Conservation (phyloP, 2,113 vertebrate species). For the Sinocyclocheilus anophthalmus region DNA sequence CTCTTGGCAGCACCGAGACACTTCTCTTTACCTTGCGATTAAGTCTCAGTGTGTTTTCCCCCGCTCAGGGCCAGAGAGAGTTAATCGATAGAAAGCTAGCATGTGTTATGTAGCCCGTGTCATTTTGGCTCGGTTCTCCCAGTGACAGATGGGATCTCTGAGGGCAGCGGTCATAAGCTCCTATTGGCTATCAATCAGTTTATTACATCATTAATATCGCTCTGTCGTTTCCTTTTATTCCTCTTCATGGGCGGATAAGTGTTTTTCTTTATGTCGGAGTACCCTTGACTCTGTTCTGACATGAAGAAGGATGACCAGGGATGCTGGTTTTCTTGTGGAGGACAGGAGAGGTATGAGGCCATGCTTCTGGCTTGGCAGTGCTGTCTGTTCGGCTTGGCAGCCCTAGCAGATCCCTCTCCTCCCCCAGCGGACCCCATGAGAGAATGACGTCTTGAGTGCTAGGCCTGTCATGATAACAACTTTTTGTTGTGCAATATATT, state of each 20-base stretch:
- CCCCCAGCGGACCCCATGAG: constrained; percentile 38
- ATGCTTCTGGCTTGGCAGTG: constrained; percentile 20
- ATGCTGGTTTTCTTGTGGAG: constrained; percentile 36
- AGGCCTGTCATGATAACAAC: too few species aligned
- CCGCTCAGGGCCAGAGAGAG: constrained; percentile 48
- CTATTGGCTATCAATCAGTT: constrained; percentile 62
- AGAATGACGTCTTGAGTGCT: constrained; percentile 44
- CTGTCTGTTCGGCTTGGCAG: constrained; percentile 39
- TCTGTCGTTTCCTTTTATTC: constrained; percentile 39
- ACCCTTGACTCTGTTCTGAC: constrained; percentile 19
- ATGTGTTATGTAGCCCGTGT: constrained; percentile 62
- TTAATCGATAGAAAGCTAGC: constrained; percentile 59
- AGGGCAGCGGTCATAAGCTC: constrained; percentile 69
- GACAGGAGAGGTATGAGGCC: constrained; percentile 35
- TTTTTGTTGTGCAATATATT: too few species aligned
- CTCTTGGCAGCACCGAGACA: constrained; percentile 37
- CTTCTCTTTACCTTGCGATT: constrained; percentile 41
- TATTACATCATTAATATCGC: constrained; percentile 52
- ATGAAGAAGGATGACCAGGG: constrained; percentile 40
- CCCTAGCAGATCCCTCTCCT: constrained; percentile 31
- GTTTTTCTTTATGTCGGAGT: constrained; percentile 3
- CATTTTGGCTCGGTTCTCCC: constrained; percentile 66
- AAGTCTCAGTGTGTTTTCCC: constrained; percentile 42
- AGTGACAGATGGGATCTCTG: constrained; percentile 74
- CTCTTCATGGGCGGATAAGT: constrained; percentile 17